Conservation (phyloP, 1,140 invertebrate genomes). For the Asobara japonica region DNA sequence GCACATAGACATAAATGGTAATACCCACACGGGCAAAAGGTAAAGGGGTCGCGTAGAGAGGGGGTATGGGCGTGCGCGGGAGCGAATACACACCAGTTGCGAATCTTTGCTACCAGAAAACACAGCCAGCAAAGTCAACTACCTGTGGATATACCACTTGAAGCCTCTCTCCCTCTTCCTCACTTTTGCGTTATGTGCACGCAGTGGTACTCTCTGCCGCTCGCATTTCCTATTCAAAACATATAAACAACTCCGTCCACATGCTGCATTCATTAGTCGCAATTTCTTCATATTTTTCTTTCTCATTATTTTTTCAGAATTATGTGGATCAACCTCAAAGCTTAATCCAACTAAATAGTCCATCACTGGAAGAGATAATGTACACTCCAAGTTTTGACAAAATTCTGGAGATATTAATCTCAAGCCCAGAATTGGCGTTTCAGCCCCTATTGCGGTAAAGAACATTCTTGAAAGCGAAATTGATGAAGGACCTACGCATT, state of each 20-base stretch:
- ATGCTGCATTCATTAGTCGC: not conserved
- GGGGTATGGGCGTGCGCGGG: conserved; percentile 32
- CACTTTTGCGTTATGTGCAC: conserved; percentile 34
- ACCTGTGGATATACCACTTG: conserved; percentile 57
- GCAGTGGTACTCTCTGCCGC: conserved; percentile 3
- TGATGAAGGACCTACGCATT: no score
- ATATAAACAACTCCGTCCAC: not conserved
- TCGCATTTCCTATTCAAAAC: not conserved
- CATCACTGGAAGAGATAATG: not conserved
- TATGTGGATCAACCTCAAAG: not conserved
- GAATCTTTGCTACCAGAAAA: conserved; percentile 45
- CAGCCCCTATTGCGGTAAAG: no score
- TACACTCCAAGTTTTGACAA: not conserved
- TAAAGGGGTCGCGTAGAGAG: not conserved
- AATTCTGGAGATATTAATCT: not conserved
- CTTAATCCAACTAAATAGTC: not conserved
- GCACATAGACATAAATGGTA: not conserved
- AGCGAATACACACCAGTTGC: conserved; percentile 46
- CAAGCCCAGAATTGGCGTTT: no score
- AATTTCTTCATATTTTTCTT: not conserved
- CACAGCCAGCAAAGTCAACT: conserved; percentile 56
- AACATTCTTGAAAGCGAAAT: no score
- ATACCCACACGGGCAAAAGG: not conserved
- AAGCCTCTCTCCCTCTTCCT: not conserved
- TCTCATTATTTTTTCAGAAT: not conserved